Base-by-base conservation (phyloP, 2,797 vertebrate species). In the Gadopsis bispinosus region DNA sequence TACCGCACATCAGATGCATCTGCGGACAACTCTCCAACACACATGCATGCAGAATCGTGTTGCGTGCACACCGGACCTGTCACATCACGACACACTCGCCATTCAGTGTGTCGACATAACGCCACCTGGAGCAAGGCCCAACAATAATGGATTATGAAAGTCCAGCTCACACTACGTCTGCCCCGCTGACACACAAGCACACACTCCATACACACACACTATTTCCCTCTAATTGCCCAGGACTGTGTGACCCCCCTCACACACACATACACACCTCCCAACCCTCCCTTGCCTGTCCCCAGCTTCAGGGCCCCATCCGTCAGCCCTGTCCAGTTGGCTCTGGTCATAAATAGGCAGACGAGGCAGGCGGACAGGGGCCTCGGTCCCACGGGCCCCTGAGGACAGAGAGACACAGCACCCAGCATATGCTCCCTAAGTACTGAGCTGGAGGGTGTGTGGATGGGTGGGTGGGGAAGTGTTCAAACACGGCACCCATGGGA, bases 131-230 rank as follows among this genome's bases (percentile, higher is more conserved):
- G 93, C 93, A 33, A 91, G 76, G 85, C 89, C 86, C 37, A 33
- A 87, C 80, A 80, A 92, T 92, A 94, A 94, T 91, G 92, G 92
- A 94, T 94, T 93, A 92, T 77, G 88, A 87, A 90, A 93, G 89
- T 91, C 89, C 87, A 87, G 92, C 92, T 93, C 89, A 89, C 85
- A 88, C 86, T 75, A 59, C 45, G 83, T 76, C 82, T 77, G 50
- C 54, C 73, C 83, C 60, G 43, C 51, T 31, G 6, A 83, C 83
- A 80, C 79, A 83, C 71, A 72, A 39, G 47, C 62, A 67, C 69
- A 68, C 35, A 26, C 69, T 22, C 55, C 61, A 53, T n/a, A 69
- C 60, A 66, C 72, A 69, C 60, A 66, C 69, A 56, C 63, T 76
- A 61, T 55, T 69, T 69, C 65, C 43, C 69, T 91, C 83, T 91